phyloP scores from a whole-genome alignment of 1,140 invertebrate genomes.

The Musca vetustissima region DNA sequence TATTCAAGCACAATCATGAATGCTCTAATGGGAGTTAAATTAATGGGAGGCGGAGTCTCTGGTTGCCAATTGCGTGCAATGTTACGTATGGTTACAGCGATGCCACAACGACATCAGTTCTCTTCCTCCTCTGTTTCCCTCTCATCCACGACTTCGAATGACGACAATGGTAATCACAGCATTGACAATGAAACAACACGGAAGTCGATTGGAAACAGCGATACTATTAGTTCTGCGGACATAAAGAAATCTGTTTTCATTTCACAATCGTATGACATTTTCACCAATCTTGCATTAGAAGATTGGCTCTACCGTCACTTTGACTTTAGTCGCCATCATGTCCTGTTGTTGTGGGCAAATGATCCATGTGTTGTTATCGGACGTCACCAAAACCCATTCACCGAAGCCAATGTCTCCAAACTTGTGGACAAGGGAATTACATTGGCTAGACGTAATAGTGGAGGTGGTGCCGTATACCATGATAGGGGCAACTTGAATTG shows the following conservation, averaged over 20 bases:
- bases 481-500: conserved; percentile 92
- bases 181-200: conserved; percentile 18
- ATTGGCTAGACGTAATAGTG: conserved; percentile 86
- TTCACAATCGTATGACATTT: conserved; percentile 87
- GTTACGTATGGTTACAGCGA: not conserved
- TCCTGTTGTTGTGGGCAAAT: conserved; percentile 90
- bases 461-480: conserved; percentile 96
- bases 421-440: conserved; percentile 66
- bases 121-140: not conserved
- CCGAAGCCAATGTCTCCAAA: conserved; percentile 78
- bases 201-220: not conserved
- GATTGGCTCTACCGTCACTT: conserved; percentile 90
- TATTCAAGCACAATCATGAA: too few species aligned
- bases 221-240: conserved; percentile 33
- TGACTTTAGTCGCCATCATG: conserved; percentile 77
- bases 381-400: conserved; percentile 95
- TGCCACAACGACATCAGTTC: conserved; percentile 5
- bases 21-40: too few species aligned
- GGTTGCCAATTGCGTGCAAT: not conserved
- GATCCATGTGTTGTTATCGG: conserved; percentile 93
- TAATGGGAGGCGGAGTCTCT: not conserved
- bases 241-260: conserved; percentile 86
- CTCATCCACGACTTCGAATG: conserved; percentile 16
- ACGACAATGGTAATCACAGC: not conserved
- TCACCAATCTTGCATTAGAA: conserved; percentile 88